Percentiles rank a stretch among this genome's conserved stretches.
phyloP scores from a whole-genome alignment of 30 jellyfish, hydroid and myxozoan species.

The Hydractinia echinata region DNA sequence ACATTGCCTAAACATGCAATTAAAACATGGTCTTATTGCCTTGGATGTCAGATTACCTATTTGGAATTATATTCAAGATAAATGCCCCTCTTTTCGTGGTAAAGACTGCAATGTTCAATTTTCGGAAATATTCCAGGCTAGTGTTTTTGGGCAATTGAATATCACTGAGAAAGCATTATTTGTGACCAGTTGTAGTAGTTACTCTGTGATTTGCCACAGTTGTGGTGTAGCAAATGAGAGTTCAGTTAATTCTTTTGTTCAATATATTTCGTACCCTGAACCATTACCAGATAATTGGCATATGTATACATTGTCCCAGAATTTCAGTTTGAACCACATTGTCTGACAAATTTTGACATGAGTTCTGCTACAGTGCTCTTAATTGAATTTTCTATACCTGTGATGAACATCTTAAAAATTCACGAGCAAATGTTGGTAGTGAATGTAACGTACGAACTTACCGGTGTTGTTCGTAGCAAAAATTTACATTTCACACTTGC shows the following conservation, averaged over 20 bases:
- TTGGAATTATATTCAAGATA: background rate
- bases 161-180: background rate
- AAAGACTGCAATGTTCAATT: background rate
- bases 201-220: no score
- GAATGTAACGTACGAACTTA: no score
- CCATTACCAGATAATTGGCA: background rate
- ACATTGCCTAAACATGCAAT: background rate
- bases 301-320: background rate
- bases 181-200: background rate
- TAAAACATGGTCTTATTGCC: no score
- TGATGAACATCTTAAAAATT: background rate
- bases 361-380: background rate
- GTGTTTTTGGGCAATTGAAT: background rate
- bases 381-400: background rate
- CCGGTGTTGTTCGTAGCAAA: no score
- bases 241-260: background rate
- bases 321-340: background rate
- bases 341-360: background rate
- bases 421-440: background rate
- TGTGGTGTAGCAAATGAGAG: background rate
- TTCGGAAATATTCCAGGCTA: no score
- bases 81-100: background rate
- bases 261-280: background rate
- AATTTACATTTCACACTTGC: background rate
- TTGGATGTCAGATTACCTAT: background rate